Evolutionary conservation across 37 sponge, comb jelly and placozoan species (phyloP).

Genomic region (Eunapius fragilis): DNA sequence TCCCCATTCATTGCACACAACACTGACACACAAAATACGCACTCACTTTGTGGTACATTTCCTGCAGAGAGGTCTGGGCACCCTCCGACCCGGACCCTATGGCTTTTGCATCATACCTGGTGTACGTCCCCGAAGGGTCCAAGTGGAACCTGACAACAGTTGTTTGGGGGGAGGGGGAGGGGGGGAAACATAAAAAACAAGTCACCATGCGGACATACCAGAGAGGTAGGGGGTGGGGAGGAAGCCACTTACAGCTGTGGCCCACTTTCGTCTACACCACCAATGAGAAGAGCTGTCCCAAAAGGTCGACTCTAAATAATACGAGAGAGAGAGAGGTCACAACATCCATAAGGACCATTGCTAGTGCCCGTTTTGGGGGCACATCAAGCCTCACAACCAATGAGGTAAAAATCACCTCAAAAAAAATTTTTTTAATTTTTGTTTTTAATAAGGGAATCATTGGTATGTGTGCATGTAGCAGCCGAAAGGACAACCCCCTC

Average conservation of each 20-base stretch:
- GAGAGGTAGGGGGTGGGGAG: not conserved
- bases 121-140: constrained; percentile 93
- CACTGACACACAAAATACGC: too few species aligned
- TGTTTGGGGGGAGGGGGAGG: not conserved
- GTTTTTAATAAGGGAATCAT: too few species aligned
- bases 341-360: not conserved
- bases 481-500: too few species aligned
- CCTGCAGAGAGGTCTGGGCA: constrained; percentile 91
- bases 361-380: too few species aligned
- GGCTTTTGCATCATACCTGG: constrained; percentile 91
- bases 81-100: constrained; percentile 97
- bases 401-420: too few species aligned
- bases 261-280: constrained; percentile 92
- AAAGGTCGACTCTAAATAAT: constrained; percentile 89
- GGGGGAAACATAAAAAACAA: not conserved
- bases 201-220: not conserved
- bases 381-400: too few species aligned
- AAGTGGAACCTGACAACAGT: constrained; percentile 52
- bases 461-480: too few species aligned
- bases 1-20: too few species aligned
- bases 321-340: not conserved
- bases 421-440: too few species aligned
- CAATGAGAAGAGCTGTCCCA: constrained; percentile 95
- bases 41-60: constrained; percentile 85
- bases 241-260: constrained; percentile 71